These are phyloP conservation scores for Onychorhynchus coronatus DNA, from an alignment of 2,113 vertebrate species.

Conservation along the genomic window DNA sequence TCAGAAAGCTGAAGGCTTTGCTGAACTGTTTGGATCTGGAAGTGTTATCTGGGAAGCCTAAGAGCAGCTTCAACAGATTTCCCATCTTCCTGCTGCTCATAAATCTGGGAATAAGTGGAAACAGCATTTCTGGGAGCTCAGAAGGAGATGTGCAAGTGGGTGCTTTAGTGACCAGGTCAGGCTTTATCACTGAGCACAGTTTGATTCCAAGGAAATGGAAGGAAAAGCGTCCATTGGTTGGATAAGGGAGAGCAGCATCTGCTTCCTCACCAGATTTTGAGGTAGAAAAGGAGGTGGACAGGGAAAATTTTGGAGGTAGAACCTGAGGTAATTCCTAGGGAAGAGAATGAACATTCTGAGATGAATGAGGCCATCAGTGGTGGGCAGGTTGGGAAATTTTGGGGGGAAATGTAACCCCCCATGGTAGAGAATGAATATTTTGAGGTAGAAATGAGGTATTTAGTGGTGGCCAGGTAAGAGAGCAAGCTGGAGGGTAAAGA, in stretches of 20 bases:
- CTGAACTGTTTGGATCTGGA: background rate
- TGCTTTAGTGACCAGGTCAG: background rate
- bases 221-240: background rate
- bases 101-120: background rate
- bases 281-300: no score
- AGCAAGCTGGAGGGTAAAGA: background rate
- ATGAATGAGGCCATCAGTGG: no score
- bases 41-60: background rate
- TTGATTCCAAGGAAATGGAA: background rate
- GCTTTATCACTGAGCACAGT: background rate
- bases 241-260: background rate
- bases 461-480: background rate
- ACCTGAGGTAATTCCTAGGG: no score
- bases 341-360: no score
- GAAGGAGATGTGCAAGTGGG: rapidly evolving
- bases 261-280: background rate
- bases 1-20: background rate
- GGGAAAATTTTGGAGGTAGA: no score
- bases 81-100: background rate
- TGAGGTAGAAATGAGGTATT: background rate
- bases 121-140: background rate
- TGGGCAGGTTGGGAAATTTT: no score
- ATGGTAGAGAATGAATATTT: no score
- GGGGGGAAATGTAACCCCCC: no score
- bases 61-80: background rate